Evolutionary conservation across 1,140 invertebrate genomes (phyloP), one percentile per base, ranked within the genome.

Genomic region (Rhysida immarginata): DNA sequence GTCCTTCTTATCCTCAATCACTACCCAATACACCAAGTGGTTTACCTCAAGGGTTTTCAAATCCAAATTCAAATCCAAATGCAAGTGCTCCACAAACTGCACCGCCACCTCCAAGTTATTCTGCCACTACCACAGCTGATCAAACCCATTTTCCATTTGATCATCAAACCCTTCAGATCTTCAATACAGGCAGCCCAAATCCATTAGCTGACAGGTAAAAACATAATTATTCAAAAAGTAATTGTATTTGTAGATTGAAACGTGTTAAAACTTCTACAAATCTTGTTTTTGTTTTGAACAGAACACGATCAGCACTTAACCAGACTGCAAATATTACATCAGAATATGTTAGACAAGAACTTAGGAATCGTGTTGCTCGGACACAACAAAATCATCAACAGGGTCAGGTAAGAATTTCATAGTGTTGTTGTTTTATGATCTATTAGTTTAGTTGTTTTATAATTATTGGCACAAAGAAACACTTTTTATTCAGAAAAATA

Each of bases 321-420:
- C 27, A 21, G 8, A 11, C 26, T 13, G 35, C n/a, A 11, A 21
- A 2, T 20, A n/a, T 8, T 16, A 23, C 82, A 35, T 81, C 81
- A 8, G 86, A 92, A 69, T 90, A 83, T 71, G 87, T 92, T 58
- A 78, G 87, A 65, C 87, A 92, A 75, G 88, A 91, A 70, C 74
- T 93, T 61, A 77, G 88, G 63, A 86, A 85, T 20, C 81, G 87
- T 56, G 87, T 92, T 56, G 86, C 83, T 59, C 85, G 83, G 26
- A 76, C 88, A 63, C 84, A 83, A 16, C 80, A 81, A 58, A 77
- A 78, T 58, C 70, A 69, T 20, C 61, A 65, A 42, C n/a, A n/a
- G n/a, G n/a, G n/a, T n/a, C n/a, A n/a, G n/a, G n/a, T n/a, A n/a
- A n/a, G n/a, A n/a, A n/a, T n/a, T n/a, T n/a, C n/a, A n/a, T n/a